Evolutionary conservation across 2,797 vertebrate genomes (phyloP).

Genomic region (Vespertilio murinus): DNA sequence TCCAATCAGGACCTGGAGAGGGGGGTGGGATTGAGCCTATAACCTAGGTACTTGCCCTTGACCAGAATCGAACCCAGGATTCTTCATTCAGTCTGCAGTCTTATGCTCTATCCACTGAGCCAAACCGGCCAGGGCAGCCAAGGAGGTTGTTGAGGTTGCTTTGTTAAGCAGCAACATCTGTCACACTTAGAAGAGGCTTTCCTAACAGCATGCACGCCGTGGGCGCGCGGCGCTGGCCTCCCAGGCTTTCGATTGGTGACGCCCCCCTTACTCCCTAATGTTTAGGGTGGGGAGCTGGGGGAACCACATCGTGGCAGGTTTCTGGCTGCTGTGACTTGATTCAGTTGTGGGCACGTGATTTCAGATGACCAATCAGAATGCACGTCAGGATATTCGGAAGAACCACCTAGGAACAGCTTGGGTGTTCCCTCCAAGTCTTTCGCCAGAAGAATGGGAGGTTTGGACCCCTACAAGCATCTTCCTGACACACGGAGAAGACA

Average conservation of each 20-base stretch:
- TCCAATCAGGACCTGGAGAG: neutral
- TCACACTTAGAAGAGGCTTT: neutral
- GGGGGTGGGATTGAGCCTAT: neutral
- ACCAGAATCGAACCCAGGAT: neutral
- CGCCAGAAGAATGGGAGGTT: neutral
- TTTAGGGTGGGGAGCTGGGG: rapidly evolving
- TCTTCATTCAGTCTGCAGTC: neutral
- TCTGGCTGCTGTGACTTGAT: neutral
- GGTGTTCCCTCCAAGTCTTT: neutral
- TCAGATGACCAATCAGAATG: neutral
- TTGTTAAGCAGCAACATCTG: neutral
- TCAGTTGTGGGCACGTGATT: neutral
- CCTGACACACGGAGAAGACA: neutral
- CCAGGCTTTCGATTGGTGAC: neutral
- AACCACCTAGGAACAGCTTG: neutral
- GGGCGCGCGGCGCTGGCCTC: neutral
- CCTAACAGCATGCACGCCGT: neutral
- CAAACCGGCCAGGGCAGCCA: neutral
- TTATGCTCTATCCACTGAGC: neutral
- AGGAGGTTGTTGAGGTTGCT: neutral
- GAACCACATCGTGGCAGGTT: neutral
- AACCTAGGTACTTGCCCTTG: neutral
- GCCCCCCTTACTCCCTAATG: neutral
- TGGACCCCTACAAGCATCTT: neutral
- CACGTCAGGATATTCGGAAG: neutral